Base-by-base conservation (phyloP, 1,140 invertebrate species). In the Hyphantria cunea region DNA sequence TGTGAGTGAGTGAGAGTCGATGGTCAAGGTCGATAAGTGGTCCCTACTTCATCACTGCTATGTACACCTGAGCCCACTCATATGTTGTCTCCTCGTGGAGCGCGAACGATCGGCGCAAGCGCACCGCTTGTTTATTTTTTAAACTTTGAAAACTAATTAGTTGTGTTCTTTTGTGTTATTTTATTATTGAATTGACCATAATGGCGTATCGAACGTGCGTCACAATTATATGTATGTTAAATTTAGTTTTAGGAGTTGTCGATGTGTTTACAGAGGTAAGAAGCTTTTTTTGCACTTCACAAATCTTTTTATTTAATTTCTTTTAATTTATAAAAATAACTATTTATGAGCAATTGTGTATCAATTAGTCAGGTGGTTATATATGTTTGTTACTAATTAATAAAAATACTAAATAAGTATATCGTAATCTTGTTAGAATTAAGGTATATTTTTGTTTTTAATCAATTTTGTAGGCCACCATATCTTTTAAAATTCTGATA, bases 1-100 rank as follows among this genome's bases (percentile, higher is more conserved):
- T 76, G 68, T 81, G 68, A 78, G 72, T 78, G 74, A 78, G 70
- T 72, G 70, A 74, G 80, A 71, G 76, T 78, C 74, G 77, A 69
- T 66, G 72, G 74, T 76, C 79, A 85, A 85, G 82, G 82, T 70
- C 72, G 72, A 34, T 53, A 3, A n/a, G 39, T 71, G 68, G 76
- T 73, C 68, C 75, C 68, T 72, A 66, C 66, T 52, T 63, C 74
- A 73, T 60, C 68, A 11, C 33, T 14, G 62, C 74, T 47, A 10
- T 34, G 33, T 34, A 34, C 51, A 33, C 14, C 31, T 50, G 13
- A 67, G 59, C 31, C 64, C 71, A 70, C 72, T 72, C 66, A 72
- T 66, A 66, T 64, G 54, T 70, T 68, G 54, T 53, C 17, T 53
- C 51, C 52, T 65, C 52, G 49, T 55, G 49, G 49, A 47, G 53